Evolutionary conservation across 2,113 vertebrate genomes (phyloP).

Genomic region (Rhineura floridana): DNA sequence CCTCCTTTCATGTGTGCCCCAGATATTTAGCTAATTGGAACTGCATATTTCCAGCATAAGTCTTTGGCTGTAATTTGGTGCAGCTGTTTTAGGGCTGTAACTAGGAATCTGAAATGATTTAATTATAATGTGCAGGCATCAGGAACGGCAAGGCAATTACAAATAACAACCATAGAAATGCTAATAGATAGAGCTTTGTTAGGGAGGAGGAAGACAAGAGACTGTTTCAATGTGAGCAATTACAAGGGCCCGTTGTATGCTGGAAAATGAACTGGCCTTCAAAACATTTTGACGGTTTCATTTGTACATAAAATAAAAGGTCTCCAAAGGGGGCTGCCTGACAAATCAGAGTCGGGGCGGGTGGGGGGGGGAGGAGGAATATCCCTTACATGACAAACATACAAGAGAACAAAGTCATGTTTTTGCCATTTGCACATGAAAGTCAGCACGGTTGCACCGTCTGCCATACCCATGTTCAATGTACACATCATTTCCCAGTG

Average conservation of each 20-base stretch:
- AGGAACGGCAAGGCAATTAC: constrained; percentile 67
- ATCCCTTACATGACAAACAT: neutral
- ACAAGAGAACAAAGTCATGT: rapidly evolving
- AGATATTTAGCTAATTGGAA: constrained; percentile 63
- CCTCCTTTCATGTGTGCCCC: constrained; percentile 8
- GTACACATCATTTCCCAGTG: neutral
- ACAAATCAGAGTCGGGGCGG: neutral
- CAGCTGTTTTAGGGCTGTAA: constrained; percentile 71
- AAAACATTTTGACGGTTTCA: constrained; percentile 57
- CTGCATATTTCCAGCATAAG: constrained; percentile 56
- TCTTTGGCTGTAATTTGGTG: constrained; percentile 69
- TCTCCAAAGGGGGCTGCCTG: constrained; percentile 14
- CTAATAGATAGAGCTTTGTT: constrained; percentile 64
- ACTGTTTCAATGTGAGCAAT: constrained; percentile 39
- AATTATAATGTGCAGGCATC: constrained; percentile 70
- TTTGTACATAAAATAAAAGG: constrained; percentile 37
- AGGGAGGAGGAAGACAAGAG: constrained; percentile 47
- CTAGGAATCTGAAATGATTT: constrained; percentile 67
- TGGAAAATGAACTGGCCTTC: constrained; percentile 47
- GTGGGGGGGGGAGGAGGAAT: neutral
- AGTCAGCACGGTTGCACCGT: rapidly evolving
- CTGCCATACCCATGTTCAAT: neutral
- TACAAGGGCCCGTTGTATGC: constrained; percentile 25
- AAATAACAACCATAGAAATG: constrained; percentile 69
- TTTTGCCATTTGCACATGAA: neutral